A percentile compares a stretch with the other conserved stretches of the same genome.
Conservation (phyloP, 2,888 invertebrate genomes). For the Phyto melanocephala region DNA sequence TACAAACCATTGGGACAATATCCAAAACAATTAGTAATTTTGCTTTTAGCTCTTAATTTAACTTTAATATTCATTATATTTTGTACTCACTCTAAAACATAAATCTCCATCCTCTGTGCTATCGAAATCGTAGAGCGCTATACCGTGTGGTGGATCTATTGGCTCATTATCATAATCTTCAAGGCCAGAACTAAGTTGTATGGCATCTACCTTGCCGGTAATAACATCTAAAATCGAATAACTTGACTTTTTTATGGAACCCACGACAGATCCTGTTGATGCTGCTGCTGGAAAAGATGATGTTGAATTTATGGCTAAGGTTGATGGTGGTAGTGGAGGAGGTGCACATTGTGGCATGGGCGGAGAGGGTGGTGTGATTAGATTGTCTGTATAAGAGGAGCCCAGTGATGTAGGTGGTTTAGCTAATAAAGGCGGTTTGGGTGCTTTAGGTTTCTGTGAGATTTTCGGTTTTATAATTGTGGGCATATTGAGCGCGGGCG, state of each 20-base stretch:
- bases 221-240: conserved; percentile 77
- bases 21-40: too few relatives aligned
- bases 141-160: conserved; percentile 82
- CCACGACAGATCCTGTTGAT: conserved; percentile 78
- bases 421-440: conserved; percentile 71
- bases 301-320: conserved; percentile 80
- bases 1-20: too few relatives aligned
- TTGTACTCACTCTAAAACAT: conserved; percentile 84
- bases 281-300: conserved; percentile 79
- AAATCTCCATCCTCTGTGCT: conserved; percentile 88
- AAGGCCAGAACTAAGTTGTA: conserved; percentile 67
- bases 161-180: conserved; percentile 25
- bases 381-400: conserved; percentile 68
- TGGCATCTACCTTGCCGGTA: conserved; percentile 74
- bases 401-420: conserved; percentile 52
- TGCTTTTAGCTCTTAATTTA: too few relatives aligned
- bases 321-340: conserved; percentile 85
- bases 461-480: conserved; percentile 84
- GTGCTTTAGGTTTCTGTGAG: conserved; percentile 78
- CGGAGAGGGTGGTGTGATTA: conserved; percentile 81
- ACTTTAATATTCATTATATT: background rate
- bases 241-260: conserved; percentile 81
- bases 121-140: conserved; percentile 89
- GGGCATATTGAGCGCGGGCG: conserved; percentile 81
- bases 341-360: conserved; percentile 91